Percentiles rank a stretch among this genome's conserved stretches.
Conservation (phyloP, 2,113 vertebrate genomes). For the Mobula hypostoma region DNA sequence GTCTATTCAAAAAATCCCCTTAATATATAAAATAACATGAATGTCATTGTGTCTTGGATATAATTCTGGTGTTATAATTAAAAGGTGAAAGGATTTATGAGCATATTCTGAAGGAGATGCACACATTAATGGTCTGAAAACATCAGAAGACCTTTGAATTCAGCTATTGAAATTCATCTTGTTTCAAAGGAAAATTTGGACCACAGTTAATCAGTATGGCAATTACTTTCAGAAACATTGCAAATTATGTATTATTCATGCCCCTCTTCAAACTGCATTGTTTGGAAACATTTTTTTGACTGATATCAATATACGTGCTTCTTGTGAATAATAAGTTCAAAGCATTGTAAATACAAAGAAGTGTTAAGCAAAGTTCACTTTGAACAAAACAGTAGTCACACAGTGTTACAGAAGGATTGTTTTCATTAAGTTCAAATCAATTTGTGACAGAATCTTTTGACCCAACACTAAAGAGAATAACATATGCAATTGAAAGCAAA, state of each 20-base stretch:
- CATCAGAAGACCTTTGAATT: constrained; percentile 8
- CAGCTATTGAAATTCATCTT: neutral
- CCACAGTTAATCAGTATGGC: neutral
- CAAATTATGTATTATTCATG: constrained; percentile 8
- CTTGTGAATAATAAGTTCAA: neutral
- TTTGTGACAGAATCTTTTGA: neutral
- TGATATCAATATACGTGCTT: neutral
- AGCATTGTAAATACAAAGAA: neutral
- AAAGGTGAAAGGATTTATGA: neutral
- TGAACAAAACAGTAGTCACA: neutral
- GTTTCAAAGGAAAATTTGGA: neutral
- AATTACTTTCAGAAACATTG: neutral
- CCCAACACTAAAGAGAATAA: neutral
- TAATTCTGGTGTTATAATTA: neutral
- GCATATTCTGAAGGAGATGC: neutral
- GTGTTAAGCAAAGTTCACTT: neutral
- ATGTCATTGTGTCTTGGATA: neutral
- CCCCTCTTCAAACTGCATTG: neutral
- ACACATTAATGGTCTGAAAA: neutral
- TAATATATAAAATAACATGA: neutral
- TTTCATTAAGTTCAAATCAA: neutral
- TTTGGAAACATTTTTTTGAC: neutral
- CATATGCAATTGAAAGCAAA: neutral
- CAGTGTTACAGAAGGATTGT: neutral
- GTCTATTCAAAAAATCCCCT: neutral